These are phyloP conservation scores for Julus scanicus DNA, from an alignment of 2,888 invertebrate species.

Conservation along the genomic window DNA sequence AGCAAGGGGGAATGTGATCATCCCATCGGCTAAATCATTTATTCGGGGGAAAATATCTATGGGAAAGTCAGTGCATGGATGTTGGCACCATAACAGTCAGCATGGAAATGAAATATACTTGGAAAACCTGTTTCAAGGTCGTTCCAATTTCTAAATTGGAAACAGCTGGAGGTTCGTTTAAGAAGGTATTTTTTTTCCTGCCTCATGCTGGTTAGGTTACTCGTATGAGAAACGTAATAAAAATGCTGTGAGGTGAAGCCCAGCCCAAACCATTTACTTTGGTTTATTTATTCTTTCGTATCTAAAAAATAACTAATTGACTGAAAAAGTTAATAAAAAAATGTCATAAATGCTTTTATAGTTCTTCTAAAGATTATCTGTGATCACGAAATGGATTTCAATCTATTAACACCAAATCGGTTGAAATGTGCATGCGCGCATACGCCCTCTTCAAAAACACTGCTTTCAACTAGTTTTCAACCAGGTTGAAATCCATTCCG, in stretches of 20 bases:
- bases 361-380: no score
- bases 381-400: no score
- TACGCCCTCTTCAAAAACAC: no score
- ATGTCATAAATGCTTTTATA: no score
- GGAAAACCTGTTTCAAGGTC: conserved; percentile 12
- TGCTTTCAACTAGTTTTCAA: no score
- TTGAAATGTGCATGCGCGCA: no score
- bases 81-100: no score
- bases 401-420: no score
- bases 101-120: not conserved
- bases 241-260: not conserved
- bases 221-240: not conserved
- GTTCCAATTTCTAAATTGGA: not conserved
- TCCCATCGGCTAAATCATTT: not conserved
- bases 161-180: not conserved
- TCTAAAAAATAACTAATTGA: not conserved
- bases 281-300: not conserved
- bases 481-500: not conserved
- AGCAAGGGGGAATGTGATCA: not conserved
- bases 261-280: not conserved
- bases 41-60: not conserved
- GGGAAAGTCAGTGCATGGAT: no score
- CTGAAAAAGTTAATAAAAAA: no score
- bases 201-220: not conserved
- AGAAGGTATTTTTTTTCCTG: not conserved